phyloP scores from a whole-genome alignment of 2,888 invertebrate genomes.

The Melinopterus prodromus region DNA sequence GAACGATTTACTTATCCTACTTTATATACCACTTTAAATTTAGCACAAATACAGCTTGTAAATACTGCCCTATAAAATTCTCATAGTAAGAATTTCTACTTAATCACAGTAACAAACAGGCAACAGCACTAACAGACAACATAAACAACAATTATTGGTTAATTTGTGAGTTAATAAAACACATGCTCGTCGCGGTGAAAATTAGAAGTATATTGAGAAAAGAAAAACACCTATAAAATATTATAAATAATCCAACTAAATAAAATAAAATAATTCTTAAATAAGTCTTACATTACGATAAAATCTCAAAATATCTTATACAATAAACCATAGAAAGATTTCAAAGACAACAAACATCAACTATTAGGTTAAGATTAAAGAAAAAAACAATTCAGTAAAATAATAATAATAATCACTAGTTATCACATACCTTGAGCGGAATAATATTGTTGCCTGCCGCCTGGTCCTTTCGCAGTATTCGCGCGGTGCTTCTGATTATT shows the following conservation, averaged over 20 bases:
- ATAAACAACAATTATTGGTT: background rate
- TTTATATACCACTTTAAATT: too few species aligned
- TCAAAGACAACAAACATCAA: background rate
- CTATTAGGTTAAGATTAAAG: background rate
- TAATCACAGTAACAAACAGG: background rate
- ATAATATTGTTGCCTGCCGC: slow-evolving; percentile 63
- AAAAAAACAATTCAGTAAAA: background rate
- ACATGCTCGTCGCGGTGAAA: background rate
- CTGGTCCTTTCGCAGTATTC: slow-evolving; percentile 56
- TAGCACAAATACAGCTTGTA: too few species aligned
- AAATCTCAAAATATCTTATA: background rate
- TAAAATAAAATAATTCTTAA: background rate
- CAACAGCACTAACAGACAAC: background rate
- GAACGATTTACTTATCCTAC: too few species aligned
- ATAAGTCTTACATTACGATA: background rate
- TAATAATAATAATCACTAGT: background rate
- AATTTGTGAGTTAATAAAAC: background rate
- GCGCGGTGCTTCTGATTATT: slow-evolving; percentile 57
- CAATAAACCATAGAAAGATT: background rate
- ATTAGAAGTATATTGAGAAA: slow-evolving; percentile 4
- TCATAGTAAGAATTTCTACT: too few species aligned
- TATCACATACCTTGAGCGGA: slow-evolving; percentile 37
- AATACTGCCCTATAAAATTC: too few species aligned
- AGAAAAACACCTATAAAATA: background rate
- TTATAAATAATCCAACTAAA: background rate